Conservation (phyloP, 2,888 invertebrate species). For the Tiliacea aurago region DNA sequence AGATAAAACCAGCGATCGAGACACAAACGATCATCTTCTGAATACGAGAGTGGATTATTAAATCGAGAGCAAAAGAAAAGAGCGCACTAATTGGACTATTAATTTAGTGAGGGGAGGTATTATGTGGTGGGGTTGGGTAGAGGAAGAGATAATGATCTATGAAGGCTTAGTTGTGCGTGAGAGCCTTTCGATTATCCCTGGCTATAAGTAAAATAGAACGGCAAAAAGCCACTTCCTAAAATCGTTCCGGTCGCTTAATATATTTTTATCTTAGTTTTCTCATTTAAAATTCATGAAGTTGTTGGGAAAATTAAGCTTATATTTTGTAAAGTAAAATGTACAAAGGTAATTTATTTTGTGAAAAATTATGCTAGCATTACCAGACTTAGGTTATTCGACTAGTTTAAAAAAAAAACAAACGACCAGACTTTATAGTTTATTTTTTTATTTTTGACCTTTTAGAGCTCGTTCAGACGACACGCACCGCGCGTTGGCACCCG, state of each 20-base stretch:
- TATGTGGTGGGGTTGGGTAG: conserved; percentile 8
- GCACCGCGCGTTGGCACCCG: too few species aligned
- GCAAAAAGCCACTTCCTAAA: conserved; percentile 3
- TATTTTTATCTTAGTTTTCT: neutral
- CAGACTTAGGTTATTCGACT: neutral
- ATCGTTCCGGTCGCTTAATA: neutral
- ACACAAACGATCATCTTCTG: conserved; percentile 29
- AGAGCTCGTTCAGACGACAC: too few species aligned
- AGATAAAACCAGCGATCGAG: conserved; percentile 30
- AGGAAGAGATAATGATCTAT: conserved; percentile 3
- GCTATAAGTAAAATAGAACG: conserved; percentile 10
- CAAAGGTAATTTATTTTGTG: neutral
- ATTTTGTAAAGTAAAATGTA: neutral
- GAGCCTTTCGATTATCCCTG: conserved; percentile 23
- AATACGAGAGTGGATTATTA: conserved; percentile 21
- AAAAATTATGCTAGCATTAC: neutral
- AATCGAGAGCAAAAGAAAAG: conserved; percentile 32
- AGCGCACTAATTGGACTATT: conserved; percentile 29
- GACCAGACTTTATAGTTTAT: too few species aligned
- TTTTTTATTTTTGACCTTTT: too few species aligned
- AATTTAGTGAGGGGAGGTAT: conserved; percentile 9
- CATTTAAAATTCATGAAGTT: conserved; percentile 16
- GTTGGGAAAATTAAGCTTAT: neutral
- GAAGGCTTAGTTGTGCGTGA: conserved; percentile 16
- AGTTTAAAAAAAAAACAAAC: neutral